phyloP scores from a whole-genome alignment of 2,797 vertebrate species.

The Aulostomus chinensis region DNA sequence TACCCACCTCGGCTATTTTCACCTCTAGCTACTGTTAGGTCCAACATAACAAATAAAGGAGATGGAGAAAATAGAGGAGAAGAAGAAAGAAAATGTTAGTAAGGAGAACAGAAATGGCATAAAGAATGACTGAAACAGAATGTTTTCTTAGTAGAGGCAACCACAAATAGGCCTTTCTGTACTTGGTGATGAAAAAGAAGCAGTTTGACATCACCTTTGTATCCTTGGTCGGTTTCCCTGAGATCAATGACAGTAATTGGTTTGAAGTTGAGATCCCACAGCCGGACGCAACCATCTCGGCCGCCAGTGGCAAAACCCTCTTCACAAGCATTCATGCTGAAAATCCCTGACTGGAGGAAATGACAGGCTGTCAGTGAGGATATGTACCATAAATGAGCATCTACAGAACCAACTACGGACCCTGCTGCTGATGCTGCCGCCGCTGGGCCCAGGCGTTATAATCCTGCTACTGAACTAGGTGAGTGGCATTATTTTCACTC shows the following conservation, averaged over 20 bases:
- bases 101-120: conserved; percentile 18
- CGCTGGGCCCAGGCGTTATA: conserved; percentile 41
- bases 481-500: no score
- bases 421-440: conserved; percentile 29
- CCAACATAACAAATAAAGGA: conserved; percentile 66
- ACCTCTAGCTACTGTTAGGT: conserved; percentile 83
- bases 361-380: conserved; percentile 71
- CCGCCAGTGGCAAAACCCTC: conserved; percentile 98
- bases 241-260: conserved; percentile 99
- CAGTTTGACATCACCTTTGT: conserved; percentile 90
- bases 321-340: conserved; percentile 99
- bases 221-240: conserved; percentile 99
- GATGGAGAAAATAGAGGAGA: conserved; percentile 48
- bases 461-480: conserved; percentile 38
- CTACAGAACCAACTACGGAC: conserved; percentile 40
- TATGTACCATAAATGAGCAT: conserved; percentile 59
- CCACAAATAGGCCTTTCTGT: conserved; percentile 17
- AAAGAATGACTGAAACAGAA: conserved; percentile 6
- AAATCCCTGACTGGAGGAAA: conserved; percentile 95
- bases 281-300: conserved; percentile 94
- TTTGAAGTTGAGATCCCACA: conserved; percentile 99
- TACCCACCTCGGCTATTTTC: conserved; percentile 85
- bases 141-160: neutral
- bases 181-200: conserved; percentile 17
- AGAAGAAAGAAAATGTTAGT: conserved; percentile 60